Base-by-base conservation (phyloP, 2,888 invertebrate species). In the Drosophila robusta region DNA sequence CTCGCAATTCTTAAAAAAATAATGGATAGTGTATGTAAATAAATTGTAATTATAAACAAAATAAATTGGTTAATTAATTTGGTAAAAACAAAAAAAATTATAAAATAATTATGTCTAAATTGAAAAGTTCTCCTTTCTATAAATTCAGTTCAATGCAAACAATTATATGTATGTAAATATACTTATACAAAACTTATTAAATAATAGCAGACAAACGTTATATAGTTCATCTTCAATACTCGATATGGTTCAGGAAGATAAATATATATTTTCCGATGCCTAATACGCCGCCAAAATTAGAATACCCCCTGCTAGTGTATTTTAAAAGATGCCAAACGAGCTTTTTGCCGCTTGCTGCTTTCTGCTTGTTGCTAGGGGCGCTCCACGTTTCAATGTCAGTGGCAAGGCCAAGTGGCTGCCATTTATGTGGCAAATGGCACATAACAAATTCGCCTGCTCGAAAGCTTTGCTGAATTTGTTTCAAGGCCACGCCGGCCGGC, bases 401-500 rank as follows among this genome's bases (percentile, higher is more conserved):
- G 70, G 58, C 85, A 83, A 83, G 82, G 82, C 82, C 75, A 78
- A 72, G 64, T 71, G 54, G 55, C 70, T 77, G 77, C 46, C 72
- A 72, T 63, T 79, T 75, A 56, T 50, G 71, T 62, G 62, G 56
- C 41, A 63, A 65, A 71, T 69, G 70, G 64, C 62, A 56, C 65
- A 70, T 73, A 49, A 61, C 62, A 55, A 74, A 69, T 65, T 66
- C 29, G 70, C 66, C 70, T 62, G 38, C 66, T 56, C 42, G 49
- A 65, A 63, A 69, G 70, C 71, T 65, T 52, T 39, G 46, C 65
- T 63, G 32, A 63, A 47, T 68, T 77, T 45, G 54, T 52, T 52
- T 67, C 86, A 83, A 83, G 83, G 83, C 49, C 80, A 67, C 38
- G 73, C 83, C 83, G 83, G 86, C 83, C 83, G 86, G 86, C 83